Conservation (phyloP, 2,888 invertebrate genomes). For the Cylloceria caligata region DNA sequence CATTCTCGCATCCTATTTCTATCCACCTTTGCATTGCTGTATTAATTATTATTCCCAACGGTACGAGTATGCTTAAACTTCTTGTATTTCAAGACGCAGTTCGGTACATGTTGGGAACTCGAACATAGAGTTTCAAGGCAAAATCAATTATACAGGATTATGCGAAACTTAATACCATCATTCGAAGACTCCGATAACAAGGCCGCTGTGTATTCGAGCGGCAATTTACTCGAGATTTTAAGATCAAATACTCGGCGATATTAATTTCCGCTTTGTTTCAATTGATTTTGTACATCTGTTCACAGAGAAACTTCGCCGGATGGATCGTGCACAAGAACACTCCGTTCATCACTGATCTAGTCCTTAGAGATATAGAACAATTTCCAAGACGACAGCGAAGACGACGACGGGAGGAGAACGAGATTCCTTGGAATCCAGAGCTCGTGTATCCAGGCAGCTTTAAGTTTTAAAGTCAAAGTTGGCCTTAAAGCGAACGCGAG, state of each 20-base stretch:
- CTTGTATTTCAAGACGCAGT: background rate
- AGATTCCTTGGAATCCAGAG: background rate
- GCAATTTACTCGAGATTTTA: background rate
- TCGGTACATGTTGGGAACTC: background rate
- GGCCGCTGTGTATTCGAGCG: background rate
- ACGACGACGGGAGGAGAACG: slow-evolving; percentile 3
- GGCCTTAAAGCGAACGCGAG: background rate
- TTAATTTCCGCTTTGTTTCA: background rate
- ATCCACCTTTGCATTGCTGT: too few species aligned
- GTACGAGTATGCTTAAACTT: too few species aligned
- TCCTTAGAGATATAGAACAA: background rate
- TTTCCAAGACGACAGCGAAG: slow-evolving; percentile 3
- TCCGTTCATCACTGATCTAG: slow-evolving; percentile 1
- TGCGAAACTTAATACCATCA: background rate
- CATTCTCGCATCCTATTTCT: too few species aligned
- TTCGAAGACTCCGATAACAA: background rate
- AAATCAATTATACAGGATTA: background rate
- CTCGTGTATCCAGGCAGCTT: background rate
- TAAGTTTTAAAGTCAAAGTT: background rate
- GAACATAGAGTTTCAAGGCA: background rate
- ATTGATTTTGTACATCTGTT: background rate
- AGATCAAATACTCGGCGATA: background rate
- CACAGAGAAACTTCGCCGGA: background rate
- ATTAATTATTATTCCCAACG: too few species aligned
- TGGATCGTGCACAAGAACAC: background rate